Conservation (phyloP, 2,797 vertebrate species). For the Betta splendens region DNA sequence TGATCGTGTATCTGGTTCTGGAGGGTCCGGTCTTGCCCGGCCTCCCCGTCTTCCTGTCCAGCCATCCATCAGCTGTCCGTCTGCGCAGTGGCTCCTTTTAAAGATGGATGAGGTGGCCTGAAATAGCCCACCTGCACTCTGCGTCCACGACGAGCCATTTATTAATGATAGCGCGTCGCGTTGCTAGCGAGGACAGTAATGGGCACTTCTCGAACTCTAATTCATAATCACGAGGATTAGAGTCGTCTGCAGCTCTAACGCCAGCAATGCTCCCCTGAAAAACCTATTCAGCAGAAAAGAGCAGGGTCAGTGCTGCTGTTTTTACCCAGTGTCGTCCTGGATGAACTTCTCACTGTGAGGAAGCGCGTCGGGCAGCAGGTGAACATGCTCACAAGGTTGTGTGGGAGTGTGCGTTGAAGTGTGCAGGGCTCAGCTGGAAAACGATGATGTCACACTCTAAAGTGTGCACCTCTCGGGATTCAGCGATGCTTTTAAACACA, state of each 20-base stretch:
- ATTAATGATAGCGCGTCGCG: conserved; percentile 43
- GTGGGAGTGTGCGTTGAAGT: background rate
- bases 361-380: no score
- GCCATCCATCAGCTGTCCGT: conserved; percentile 48
- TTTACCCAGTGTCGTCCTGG: no score
- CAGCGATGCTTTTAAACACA: background rate
- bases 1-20: conserved; percentile 12
- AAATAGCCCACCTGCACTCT: conserved; percentile 63
- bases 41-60: conserved; percentile 31
- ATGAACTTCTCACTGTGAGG: no score
- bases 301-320: background rate
- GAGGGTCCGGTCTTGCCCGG: conserved; percentile 16
- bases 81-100: conserved; percentile 47
- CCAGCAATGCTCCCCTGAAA: background rate
- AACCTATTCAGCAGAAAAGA: background rate
- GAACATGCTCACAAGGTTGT: background rate
- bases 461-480: background rate
- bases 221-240: background rate
- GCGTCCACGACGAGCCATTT: conserved; percentile 36
- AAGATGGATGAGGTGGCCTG: conserved; percentile 65
- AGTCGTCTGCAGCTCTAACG: background rate
- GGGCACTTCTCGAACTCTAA: conserved; percentile 19
- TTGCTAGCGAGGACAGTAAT: conserved; percentile 13
- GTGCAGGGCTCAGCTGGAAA: background rate
- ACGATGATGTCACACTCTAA: background rate